Percentiles rank a stretch among this genome's conserved stretches.
These are phyloP conservation scores for Poeciliopsis infans DNA, from an alignment of 2,797 vertebrate genomes.

Conservation along the genomic window DNA sequence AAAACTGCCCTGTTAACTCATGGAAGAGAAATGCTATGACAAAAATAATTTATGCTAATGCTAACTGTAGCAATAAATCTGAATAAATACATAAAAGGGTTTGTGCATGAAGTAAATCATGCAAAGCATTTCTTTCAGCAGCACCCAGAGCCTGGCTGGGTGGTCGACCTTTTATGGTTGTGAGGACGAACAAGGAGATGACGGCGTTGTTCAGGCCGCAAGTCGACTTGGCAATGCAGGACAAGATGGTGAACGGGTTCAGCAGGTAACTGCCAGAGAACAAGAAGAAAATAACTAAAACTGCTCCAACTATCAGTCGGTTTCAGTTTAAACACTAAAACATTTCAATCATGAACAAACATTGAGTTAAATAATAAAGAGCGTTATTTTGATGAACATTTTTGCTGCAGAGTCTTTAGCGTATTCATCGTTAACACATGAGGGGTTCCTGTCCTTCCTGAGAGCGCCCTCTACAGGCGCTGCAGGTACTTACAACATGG, in stretches of 20 bases:
- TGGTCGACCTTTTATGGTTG: conserved; percentile 90
- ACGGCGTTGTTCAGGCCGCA: conserved; percentile 94
- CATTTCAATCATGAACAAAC: no score
- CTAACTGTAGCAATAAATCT: no score
- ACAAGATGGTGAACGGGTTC: conserved; percentile 95
- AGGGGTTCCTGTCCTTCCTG: not conserved
- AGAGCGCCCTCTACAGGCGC: not conserved
- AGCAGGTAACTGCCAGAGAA: conserved; percentile 87
- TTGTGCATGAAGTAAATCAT: no score
- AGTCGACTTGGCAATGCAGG: conserved; percentile 97
- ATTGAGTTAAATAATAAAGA: no score
- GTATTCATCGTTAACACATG: no score
- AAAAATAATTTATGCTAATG: no score
- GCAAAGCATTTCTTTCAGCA: no score
- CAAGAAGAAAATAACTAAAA: not conserved
- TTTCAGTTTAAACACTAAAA: no score
- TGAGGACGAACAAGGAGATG: conserved; percentile 91
- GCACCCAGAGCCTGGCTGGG: not conserved
- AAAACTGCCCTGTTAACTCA: no score
- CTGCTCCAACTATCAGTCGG: not conserved
- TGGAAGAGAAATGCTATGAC: not conserved
- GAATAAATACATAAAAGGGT: no score
- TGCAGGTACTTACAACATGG: conserved; percentile 83
- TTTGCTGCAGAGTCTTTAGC: no score
- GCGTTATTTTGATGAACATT: no score